Conservation (phyloP, 2,888 invertebrate species). For the Meganola albula region DNA sequence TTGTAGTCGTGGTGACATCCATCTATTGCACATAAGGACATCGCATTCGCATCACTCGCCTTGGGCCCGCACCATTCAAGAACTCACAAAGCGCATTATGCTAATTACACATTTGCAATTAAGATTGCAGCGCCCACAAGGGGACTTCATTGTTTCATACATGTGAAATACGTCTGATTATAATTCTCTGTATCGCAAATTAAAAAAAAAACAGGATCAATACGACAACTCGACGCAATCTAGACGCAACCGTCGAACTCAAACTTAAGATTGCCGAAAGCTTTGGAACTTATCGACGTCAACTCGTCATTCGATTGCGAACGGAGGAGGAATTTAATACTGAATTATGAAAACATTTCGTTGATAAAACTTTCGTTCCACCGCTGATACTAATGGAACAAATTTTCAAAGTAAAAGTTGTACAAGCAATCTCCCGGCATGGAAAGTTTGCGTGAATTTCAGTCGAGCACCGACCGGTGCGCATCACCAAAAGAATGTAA, state of each 20-base stretch:
- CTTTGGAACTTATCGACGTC: slow-evolving; percentile 13
- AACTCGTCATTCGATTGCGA: slow-evolving; percentile 26
- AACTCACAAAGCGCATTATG: slow-evolving; percentile 71
- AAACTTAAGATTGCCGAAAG: slow-evolving; percentile 12
- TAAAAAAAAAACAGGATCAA: slow-evolving; percentile 18
- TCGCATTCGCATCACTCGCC: slow-evolving; percentile 49
- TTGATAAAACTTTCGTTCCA: slow-evolving; percentile 49
- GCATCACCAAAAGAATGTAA: slow-evolving; percentile 73
- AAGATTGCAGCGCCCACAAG: slow-evolving; percentile 64
- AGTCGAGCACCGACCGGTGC: slow-evolving; percentile 49
- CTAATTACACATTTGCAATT: slow-evolving; percentile 73
- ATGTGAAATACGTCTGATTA: slow-evolving; percentile 46
- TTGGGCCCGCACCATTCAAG: slow-evolving; percentile 61
- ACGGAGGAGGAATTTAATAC: slow-evolving; percentile 38
- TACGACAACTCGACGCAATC: too few relatives aligned
- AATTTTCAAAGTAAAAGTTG: slow-evolving; percentile 70
- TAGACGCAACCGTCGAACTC: too few relatives aligned
- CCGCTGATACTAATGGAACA: slow-evolving; percentile 66
- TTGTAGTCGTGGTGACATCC: slow-evolving; percentile 32
- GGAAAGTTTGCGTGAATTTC: slow-evolving; percentile 66
- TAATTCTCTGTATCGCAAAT: slow-evolving; percentile 30
- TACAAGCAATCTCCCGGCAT: slow-evolving; percentile 65
- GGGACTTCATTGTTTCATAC: slow-evolving; percentile 65
- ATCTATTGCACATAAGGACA: slow-evolving; percentile 48
- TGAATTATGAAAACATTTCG: slow-evolving; percentile 53